A percentile compares a stretch with the other conserved stretches of the same genome.
Conservation (phyloP, 2,797 vertebrate genomes). For the Pelodytes ibericus region DNA sequence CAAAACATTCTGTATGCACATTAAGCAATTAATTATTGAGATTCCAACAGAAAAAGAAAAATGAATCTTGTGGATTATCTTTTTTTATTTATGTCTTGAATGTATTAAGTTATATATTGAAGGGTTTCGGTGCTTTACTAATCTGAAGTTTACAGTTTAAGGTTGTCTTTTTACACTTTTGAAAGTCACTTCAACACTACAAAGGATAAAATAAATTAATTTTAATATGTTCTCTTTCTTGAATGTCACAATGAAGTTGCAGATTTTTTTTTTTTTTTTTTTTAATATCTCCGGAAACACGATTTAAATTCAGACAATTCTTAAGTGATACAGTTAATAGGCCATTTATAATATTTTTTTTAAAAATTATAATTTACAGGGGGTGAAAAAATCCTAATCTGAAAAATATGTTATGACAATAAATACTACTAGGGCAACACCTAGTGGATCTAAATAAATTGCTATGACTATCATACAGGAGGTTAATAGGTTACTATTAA, state of each 20-base stretch:
- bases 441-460: neutral
- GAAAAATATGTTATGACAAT: neutral
- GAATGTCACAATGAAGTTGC: slow-evolving; percentile 39
- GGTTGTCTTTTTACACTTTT: slow-evolving; percentile 4
- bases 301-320: neutral
- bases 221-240: slow-evolving; percentile 27
- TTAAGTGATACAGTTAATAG: neutral
- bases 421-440: neutral
- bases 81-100: too few species aligned
- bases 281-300: slow-evolving; percentile 6
- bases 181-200: slow-evolving; percentile 26
- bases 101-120: too few species aligned
- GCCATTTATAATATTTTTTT: neutral
- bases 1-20: too few species aligned
- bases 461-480: neutral
- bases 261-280: slow-evolving; percentile 7
- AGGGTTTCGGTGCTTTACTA: too few species aligned
- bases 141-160: neutral
- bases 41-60: too few species aligned
- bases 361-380: neutral
- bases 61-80: too few species aligned
- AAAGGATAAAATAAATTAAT: slow-evolving; percentile 41
- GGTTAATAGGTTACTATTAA: neutral
- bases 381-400: neutral
- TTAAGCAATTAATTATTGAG: too few species aligned